phyloP scores from a whole-genome alignment of 2,113 vertebrate genomes.

The Chaenogobius annularis region DNA sequence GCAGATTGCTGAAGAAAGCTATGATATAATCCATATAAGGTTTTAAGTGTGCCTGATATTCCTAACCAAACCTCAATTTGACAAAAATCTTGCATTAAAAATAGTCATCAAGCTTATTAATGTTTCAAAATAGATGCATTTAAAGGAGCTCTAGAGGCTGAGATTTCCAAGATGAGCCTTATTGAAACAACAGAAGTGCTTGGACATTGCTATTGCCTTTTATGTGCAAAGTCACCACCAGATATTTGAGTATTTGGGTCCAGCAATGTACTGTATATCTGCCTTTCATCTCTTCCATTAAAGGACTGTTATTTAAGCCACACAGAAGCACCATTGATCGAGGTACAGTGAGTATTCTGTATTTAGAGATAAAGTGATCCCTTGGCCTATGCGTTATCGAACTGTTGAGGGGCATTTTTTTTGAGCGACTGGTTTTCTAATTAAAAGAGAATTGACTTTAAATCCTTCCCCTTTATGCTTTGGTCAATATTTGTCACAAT shows the following conservation, averaged over 20 bases:
- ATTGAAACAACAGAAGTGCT: not conserved
- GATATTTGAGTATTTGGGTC: not conserved
- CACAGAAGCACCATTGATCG: not conserved
- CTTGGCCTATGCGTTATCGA: not conserved
- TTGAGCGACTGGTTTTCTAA: slow-evolving; percentile 8
- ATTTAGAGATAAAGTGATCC: slow-evolving; percentile 8
- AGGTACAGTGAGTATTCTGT: not conserved
- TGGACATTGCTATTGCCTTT: not conserved
- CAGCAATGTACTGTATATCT: not conserved
- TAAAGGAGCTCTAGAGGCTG: not conserved
- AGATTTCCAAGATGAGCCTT: not conserved
- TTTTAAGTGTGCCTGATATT: too few relatives aligned
- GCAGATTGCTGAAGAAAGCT: not conserved
- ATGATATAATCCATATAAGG: too few relatives aligned
- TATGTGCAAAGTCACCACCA: not conserved
- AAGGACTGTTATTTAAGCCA: not conserved
- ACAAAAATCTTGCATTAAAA: too few relatives aligned
- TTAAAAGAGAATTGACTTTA: slow-evolving; percentile 12
- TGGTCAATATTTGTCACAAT: slow-evolving; percentile 12
- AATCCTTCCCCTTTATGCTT: slow-evolving; percentile 5
- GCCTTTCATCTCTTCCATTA: not conserved
- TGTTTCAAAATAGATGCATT: not conserved
- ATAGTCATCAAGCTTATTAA: too few relatives aligned
- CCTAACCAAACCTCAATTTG: too few relatives aligned
- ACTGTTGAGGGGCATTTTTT: slow-evolving; percentile 2